Evolutionary conservation across 2,797 vertebrate genomes (phyloP).

Genomic region (Enoplosus armatus): DNA sequence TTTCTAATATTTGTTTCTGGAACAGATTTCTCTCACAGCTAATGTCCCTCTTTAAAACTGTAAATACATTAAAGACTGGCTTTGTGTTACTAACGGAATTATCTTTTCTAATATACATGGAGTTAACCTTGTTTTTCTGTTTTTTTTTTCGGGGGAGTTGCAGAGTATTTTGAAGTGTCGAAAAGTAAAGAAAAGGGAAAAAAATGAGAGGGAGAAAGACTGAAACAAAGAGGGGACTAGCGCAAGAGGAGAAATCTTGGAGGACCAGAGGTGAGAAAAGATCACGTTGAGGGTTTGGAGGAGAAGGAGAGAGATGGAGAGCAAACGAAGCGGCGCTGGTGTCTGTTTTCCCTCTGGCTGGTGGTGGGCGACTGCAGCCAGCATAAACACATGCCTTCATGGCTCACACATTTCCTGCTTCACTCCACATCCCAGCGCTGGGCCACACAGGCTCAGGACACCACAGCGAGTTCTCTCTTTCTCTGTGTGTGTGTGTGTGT

Average conservation of each 20-base stretch:
- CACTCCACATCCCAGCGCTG: slow-evolving; percentile 80
- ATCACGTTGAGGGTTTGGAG: slow-evolving; percentile 59
- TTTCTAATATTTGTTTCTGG: slow-evolving; percentile 28
- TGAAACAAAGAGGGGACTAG: slow-evolving; percentile 4
- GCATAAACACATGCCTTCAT: slow-evolving; percentile 91
- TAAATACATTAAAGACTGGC: slow-evolving; percentile 5
- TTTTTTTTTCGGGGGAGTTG: slow-evolving; percentile 1
- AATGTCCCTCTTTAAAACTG: slow-evolving; percentile 14
- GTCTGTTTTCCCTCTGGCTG: slow-evolving; percentile 88
- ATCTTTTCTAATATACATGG: neutral
- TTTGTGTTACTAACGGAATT: slow-evolving; percentile 14
- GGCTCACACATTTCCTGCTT: slow-evolving; percentile 89
- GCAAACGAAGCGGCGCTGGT: slow-evolving; percentile 73
- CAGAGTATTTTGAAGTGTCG: slow-evolving; percentile 1
- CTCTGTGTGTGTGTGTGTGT: slow-evolving; percentile 41
- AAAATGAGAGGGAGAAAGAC: neutral
- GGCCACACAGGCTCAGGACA: slow-evolving; percentile 86
- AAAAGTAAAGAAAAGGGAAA: slow-evolving; percentile 26
- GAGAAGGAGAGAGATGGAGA: slow-evolving; percentile 61
- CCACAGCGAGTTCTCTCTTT: slow-evolving; percentile 64
- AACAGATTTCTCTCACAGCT: slow-evolving; percentile 1
- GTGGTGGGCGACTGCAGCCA: slow-evolving; percentile 86
- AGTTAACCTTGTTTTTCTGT: neutral
- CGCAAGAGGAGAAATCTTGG: slow-evolving; percentile 28
- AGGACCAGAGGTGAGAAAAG: slow-evolving; percentile 66